A percentile compares a stretch with the other conserved stretches of the same genome.
Conservation (phyloP, 2,888 invertebrate species). For the Carpatolechia fugitivella region DNA sequence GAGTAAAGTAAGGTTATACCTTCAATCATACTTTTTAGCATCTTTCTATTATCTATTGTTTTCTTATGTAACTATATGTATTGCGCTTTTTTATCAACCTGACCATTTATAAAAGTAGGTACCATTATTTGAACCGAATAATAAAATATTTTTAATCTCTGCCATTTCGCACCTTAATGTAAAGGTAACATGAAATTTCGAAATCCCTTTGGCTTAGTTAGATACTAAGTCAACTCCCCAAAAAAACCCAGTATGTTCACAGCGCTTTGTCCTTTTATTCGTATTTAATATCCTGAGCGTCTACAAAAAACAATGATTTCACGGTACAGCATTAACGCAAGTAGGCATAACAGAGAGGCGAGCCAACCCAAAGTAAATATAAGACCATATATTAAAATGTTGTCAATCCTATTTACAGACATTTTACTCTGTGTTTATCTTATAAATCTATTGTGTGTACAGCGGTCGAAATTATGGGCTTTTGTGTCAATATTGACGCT, state of each 20-base stretch:
- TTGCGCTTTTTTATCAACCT: too few species aligned
- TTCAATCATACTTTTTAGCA: too few species aligned
- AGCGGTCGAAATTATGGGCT: constrained; percentile 77
- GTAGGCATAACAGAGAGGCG: constrained; percentile 74
- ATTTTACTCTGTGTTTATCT: constrained; percentile 77
- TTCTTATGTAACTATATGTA: too few species aligned
- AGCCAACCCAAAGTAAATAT: constrained; percentile 69
- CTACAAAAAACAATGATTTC: constrained; percentile 77
- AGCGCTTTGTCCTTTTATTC: constrained; percentile 72
- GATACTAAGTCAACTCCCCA: constrained; percentile 51
- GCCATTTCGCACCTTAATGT: constrained; percentile 39
- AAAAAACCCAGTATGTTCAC: constrained; percentile 62
- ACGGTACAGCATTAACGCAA: constrained; percentile 77
- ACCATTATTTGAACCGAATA: too few species aligned
- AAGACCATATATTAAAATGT: constrained; percentile 77
- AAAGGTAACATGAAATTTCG: too few species aligned
- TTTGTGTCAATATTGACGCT: constrained; percentile 73
- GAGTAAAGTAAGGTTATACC: too few species aligned
- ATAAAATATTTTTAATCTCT: background rate
- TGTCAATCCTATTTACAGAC: constrained; percentile 78
- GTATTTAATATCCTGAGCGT: constrained; percentile 71
- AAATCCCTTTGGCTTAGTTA: constrained; percentile 63
- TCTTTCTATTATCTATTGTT: too few species aligned
- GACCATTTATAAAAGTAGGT: too few species aligned
- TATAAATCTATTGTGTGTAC: constrained; percentile 77